These are phyloP conservation scores for Amphibalanus amphitrite DNA, from an alignment of 1,140 invertebrate species.

Conservation along the genomic window DNA sequence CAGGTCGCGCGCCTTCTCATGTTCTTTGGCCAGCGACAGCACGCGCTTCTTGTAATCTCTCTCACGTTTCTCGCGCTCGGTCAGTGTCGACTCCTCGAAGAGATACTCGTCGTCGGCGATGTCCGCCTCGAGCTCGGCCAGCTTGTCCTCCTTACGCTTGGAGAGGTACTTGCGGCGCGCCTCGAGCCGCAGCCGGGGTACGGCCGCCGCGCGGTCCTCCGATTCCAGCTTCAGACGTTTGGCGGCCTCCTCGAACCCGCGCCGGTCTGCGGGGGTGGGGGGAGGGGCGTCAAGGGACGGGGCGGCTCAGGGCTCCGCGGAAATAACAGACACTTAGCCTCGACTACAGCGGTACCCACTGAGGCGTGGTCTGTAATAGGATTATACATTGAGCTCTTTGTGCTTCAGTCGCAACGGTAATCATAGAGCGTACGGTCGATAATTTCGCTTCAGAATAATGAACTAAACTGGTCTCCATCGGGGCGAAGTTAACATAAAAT, in stretches of 20 bases:
- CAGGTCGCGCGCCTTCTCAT: conserved; percentile 79
- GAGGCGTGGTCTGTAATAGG: too few relatives aligned
- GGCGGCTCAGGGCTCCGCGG: too few relatives aligned
- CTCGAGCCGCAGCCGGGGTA: conserved; percentile 73
- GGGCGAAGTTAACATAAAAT: too few relatives aligned
- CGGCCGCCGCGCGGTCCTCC: conserved; percentile 62
- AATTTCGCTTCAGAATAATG: too few relatives aligned
- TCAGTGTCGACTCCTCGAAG: conserved; percentile 69
- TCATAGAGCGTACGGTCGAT: too few relatives aligned
- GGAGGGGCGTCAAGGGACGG: too few relatives aligned
- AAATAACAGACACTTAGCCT: too few relatives aligned
- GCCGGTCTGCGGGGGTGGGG: conserved; percentile 40
- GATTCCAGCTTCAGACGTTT: conserved; percentile 74
- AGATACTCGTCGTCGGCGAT: conserved; percentile 93
- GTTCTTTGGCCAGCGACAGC: conserved; percentile 78
- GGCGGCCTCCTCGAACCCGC: conserved; percentile 75
- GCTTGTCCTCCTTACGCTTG: conserved; percentile 90
- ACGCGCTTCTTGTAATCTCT: conserved; percentile 81
- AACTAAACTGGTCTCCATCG: too few relatives aligned
- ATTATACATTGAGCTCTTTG: too few relatives aligned
- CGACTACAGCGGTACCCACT: too few relatives aligned
- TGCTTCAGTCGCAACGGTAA: too few relatives aligned
- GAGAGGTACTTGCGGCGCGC: conserved; percentile 85
- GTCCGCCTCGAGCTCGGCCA: conserved; percentile 85
- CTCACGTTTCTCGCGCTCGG: conserved; percentile 62